These are phyloP conservation scores for Elysia crispata DNA, from an alignment of 2,888 invertebrate species.

Conservation along the genomic window DNA sequence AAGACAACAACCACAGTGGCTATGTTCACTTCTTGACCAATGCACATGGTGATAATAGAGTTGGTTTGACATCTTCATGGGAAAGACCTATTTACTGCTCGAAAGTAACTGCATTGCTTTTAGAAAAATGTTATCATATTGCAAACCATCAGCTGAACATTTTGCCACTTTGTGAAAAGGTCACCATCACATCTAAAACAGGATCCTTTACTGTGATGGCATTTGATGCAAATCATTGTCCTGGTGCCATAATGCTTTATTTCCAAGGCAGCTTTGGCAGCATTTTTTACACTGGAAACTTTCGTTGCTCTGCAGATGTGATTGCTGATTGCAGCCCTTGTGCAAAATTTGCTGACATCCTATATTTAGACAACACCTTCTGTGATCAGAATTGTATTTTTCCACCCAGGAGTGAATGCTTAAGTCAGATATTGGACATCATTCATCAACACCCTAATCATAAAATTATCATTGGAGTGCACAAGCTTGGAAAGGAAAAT, in stretches of 20 bases:
- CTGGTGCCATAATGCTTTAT: conserved; percentile 78
- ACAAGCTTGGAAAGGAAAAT: conserved; percentile 76
- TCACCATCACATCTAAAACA: not conserved
- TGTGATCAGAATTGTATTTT: conserved; percentile 74
- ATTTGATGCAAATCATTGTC: conserved; percentile 78
- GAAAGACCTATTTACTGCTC: conserved; percentile 74
- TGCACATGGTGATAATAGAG: conserved; percentile 76
- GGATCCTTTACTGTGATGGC: conserved; percentile 75
- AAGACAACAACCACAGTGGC: conserved; percentile 61
- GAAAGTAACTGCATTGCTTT: conserved; percentile 70
- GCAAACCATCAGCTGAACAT: conserved; percentile 60
- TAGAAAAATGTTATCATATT: conserved; percentile 65
- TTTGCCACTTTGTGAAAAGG: conserved; percentile 55
- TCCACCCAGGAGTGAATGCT: conserved; percentile 69
- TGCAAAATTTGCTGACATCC: conserved; percentile 60
- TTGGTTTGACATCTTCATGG: conserved; percentile 76
- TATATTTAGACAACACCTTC: conserved; percentile 78
- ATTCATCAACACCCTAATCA: conserved; percentile 68
- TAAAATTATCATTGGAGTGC: conserved; percentile 72
- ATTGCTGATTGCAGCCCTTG: conserved; percentile 32
- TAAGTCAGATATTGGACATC: conserved; percentile 68
- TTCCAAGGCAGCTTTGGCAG: conserved; percentile 78
- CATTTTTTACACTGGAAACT: conserved; percentile 78
- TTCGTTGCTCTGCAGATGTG: conserved; percentile 60
- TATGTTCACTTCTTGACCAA: conserved; percentile 77